Evolutionary conservation across 2,797 vertebrate species (phyloP).

Genomic region (Pseudochaenichthys georgianus): DNA sequence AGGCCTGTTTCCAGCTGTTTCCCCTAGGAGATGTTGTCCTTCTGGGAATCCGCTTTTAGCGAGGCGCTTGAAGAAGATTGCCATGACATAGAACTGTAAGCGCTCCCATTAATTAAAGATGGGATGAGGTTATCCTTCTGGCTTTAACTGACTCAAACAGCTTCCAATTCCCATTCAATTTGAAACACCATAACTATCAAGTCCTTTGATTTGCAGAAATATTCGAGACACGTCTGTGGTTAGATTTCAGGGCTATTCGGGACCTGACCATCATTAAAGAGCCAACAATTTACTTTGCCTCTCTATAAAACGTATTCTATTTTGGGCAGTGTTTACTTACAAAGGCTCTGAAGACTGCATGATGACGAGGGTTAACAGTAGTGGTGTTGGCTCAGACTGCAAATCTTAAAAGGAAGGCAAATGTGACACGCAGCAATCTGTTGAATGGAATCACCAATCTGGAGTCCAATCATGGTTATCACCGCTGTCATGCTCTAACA

Average conservation of each 20-base stretch:
- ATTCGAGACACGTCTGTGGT: constrained; percentile 53
- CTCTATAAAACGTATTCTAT: neutral
- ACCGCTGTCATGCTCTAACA: neutral
- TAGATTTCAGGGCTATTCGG: constrained; percentile 24
- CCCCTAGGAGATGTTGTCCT: constrained; percentile 55
- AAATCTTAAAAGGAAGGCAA: neutral
- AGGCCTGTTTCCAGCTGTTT: constrained; percentile 60
- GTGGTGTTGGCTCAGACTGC: too few relatives aligned
- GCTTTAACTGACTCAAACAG: constrained; percentile 71
- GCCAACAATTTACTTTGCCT: neutral
- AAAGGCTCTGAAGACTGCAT: neutral
- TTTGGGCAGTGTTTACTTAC: neutral
- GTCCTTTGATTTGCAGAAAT: constrained; percentile 57
- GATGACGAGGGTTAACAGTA: neutral
- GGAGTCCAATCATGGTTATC: neutral
- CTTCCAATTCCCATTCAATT: constrained; percentile 81
- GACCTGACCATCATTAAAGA: constrained; percentile 14
- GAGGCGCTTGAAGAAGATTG: constrained; percentile 59
- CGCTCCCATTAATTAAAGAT: constrained; percentile 81
- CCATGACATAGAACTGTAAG: constrained; percentile 53
- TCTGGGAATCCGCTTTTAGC: constrained; percentile 60
- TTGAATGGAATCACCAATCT: neutral
- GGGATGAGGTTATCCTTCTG: constrained; percentile 74
- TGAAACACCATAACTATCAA: constrained; percentile 55
- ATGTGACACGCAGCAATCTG: neutral